Percentiles rank a stretch among this genome's conserved stretches.
Evolutionary conservation across 2,797 vertebrate species (phyloP).

Genomic region (Mustela erminea): DNA sequence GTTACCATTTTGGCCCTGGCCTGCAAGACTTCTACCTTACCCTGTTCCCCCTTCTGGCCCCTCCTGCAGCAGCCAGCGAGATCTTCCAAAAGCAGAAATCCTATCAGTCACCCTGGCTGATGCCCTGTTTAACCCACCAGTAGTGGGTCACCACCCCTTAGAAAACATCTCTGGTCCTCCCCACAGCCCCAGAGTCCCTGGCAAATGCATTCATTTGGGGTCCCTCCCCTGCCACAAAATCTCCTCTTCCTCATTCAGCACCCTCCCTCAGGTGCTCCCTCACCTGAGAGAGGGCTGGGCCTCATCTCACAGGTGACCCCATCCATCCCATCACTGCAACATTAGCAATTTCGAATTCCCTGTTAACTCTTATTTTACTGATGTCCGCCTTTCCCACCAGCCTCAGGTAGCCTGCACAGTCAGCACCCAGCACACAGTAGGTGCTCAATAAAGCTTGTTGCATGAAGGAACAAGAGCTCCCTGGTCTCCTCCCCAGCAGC

Average conservation of each 20-base stretch:
- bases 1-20: too few relatives aligned
- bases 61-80: not conserved
- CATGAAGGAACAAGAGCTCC: not conserved
- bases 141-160: not conserved
- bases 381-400: not conserved
- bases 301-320: not conserved
- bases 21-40: not conserved
- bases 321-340: not conserved
- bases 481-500: not conserved
- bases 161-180: not conserved
- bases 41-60: not conserved
- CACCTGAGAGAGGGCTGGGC: not conserved
- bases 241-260: not conserved
- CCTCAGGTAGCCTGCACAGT: not conserved
- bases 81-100: not conserved
- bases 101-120: not conserved
- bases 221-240: not conserved
- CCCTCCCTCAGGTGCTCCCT: not conserved
- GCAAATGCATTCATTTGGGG: not conserved
- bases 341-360: not conserved
- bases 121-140: not conserved
- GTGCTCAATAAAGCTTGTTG: not conserved
- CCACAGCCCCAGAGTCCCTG: not conserved
- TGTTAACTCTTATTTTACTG: not conserved
- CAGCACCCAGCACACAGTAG: not conserved